phyloP scores from a whole-genome alignment of 2,888 invertebrate species.

The Eledona agricola region DNA sequence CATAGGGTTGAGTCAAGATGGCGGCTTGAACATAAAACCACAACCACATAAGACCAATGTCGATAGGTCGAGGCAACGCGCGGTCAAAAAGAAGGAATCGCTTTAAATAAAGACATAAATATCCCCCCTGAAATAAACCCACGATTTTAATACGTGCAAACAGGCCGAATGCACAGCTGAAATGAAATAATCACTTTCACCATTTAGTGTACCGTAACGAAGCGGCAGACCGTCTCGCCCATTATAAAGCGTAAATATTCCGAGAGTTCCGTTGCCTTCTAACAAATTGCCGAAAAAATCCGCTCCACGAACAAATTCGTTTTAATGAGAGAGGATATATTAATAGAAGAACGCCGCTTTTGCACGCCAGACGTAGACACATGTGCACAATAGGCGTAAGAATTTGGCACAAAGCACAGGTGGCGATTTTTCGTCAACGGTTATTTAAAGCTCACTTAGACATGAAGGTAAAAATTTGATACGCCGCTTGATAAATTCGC shows the following conservation, averaged over 20 bases:
- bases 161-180: constrained; percentile 44
- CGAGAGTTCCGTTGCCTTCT: constrained; percentile 43
- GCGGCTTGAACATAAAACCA: no score
- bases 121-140: constrained; percentile 41
- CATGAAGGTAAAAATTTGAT: constrained; percentile 14
- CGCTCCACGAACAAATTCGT: constrained; percentile 40
- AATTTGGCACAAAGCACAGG: constrained; percentile 6
- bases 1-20: no score
- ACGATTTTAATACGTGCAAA: constrained; percentile 47
- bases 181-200: constrained; percentile 50
- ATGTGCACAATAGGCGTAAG: no score
- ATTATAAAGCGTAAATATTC: constrained; percentile 35
- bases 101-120: constrained; percentile 43
- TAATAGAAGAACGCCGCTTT: no score
- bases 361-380: no score
- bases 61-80: no score
- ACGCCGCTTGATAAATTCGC: constrained; percentile 19
- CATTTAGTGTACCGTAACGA: constrained; percentile 48
- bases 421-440: constrained; percentile 16
- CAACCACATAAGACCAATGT: constrained; percentile 5
- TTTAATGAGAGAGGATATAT: constrained; percentile 43
- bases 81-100: constrained; percentile 13
- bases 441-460: constrained; percentile 23
- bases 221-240: constrained; percentile 47
- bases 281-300: constrained; percentile 50